These are phyloP conservation scores for Oceanodroma tethys DNA, from an alignment of 2,113 vertebrate species.

Conservation along the genomic window DNA sequence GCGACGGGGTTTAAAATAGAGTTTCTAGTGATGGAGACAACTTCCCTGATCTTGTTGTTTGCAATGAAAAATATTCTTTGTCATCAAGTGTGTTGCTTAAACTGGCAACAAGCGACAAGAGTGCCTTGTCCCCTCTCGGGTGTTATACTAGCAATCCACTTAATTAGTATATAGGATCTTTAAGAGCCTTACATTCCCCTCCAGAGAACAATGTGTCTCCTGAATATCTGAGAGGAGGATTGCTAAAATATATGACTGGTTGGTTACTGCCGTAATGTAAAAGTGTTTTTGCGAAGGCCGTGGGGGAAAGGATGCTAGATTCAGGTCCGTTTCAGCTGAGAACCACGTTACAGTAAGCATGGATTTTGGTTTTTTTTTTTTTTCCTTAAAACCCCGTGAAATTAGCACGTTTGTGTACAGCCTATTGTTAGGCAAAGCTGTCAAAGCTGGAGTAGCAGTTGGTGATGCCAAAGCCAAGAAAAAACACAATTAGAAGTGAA, in stretches of 20 bases:
- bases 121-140: neutral
- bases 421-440: neutral
- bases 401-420: neutral
- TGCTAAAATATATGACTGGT: neutral
- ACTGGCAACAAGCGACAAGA: neutral
- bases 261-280: rapidly evolving
- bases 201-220: neutral
- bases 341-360: rapidly evolving
- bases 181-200: neutral
- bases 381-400: neutral
- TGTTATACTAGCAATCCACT: neutral
- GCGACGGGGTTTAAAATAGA: neutral
- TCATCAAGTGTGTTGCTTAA: neutral
- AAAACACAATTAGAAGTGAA: neutral
- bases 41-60: neutral
- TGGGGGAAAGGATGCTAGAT: neutral
- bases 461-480: neutral
- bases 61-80: neutral
- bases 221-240: neutral
- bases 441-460: neutral
- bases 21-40: neutral
- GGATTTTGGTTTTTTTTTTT: too few species aligned
- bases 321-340: neutral
- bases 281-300: rapidly evolving
- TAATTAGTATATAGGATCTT: neutral